A percentile compares a stretch with the other conserved stretches of the same genome.
phyloP scores from a whole-genome alignment of 2,888 invertebrate genomes.

The Zygaena filipendulae region DNA sequence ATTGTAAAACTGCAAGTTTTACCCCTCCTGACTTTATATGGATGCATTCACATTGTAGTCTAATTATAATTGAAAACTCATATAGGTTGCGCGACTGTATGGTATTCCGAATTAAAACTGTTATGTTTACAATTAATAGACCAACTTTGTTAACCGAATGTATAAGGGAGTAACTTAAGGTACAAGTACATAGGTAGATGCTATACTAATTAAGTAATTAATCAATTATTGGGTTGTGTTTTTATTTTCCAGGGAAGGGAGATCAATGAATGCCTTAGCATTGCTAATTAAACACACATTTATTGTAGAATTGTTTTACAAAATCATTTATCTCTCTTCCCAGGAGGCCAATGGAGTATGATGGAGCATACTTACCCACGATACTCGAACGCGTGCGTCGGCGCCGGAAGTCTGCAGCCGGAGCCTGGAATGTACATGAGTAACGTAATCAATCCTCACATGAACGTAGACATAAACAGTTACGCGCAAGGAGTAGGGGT shows the following conservation, averaged over 20 bases:
- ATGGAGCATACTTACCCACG: slow-evolving; percentile 84
- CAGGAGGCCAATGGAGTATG: slow-evolving; percentile 89
- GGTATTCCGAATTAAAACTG: too few species aligned
- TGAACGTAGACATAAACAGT: slow-evolving; percentile 41
- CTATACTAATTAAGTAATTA: too few species aligned
- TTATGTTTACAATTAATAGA: too few species aligned
- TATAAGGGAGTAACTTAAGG: too few species aligned
- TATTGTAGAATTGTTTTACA: slow-evolving; percentile 35
- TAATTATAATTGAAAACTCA: too few species aligned
- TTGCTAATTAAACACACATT: slow-evolving; percentile 17
- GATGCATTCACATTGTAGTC: too few species aligned
- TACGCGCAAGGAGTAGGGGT: slow-evolving; percentile 40
- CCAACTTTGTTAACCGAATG: too few species aligned
- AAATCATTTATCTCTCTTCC: slow-evolving; percentile 71
- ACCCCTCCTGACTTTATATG: too few species aligned
- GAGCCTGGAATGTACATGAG: slow-evolving; percentile 70
- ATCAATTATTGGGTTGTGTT: too few species aligned
- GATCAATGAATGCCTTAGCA: slow-evolving; percentile 47
- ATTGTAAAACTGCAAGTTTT: too few species aligned
- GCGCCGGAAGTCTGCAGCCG: slow-evolving; percentile 63
- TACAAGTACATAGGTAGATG: too few species aligned
- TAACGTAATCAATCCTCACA: slow-evolving; percentile 52
- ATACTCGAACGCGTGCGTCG: slow-evolving; percentile 76
- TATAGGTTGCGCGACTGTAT: too few species aligned
- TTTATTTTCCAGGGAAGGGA: slow-evolving; percentile 63